Percentiles rank a stretch among this genome's conserved stretches.
These are phyloP conservation scores for Petroica traversi DNA, from an alignment of 2,113 vertebrate species.

Conservation along the genomic window DNA sequence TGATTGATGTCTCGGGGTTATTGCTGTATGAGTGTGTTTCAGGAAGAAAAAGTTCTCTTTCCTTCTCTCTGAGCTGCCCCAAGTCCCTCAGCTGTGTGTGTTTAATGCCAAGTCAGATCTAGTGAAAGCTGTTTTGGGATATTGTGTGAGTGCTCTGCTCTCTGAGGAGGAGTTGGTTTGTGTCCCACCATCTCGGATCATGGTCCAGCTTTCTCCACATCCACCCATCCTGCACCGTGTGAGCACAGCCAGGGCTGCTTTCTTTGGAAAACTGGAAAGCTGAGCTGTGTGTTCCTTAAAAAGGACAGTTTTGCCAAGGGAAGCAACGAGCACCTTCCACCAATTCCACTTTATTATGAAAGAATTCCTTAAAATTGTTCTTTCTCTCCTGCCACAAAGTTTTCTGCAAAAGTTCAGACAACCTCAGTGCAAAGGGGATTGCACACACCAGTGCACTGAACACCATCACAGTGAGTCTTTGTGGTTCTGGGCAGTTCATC, in stretches of 20 bases:
- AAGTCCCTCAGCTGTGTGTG: not conserved
- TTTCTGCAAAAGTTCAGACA: not conserved
- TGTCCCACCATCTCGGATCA: not conserved
- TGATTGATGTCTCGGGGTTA: not conserved
- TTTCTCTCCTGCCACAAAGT: not conserved
- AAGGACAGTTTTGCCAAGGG: not conserved
- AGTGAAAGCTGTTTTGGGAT: not conserved
- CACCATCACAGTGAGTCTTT: not conserved
- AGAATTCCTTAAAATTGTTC: not conserved
- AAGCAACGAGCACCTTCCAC: not conserved
- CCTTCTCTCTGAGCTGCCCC: not conserved
- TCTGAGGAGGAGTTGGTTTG: not conserved
- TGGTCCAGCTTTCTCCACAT: not conserved
- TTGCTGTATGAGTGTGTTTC: not conserved
- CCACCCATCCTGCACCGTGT: not conserved
- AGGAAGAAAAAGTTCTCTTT: not conserved
- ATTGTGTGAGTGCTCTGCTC: not conserved
- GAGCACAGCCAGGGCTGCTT: not conserved
- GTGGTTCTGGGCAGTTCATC: not conserved
- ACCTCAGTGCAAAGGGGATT: not conserved
- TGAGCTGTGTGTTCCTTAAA: not conserved
- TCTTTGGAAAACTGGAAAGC: not conserved
- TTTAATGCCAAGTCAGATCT: not conserved
- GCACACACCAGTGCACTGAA: fast-evolving
- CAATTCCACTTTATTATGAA: too few relatives aligned